Evolutionary conservation across 2,797 vertebrate species (phyloP).

Genomic region (Chrosomus eos): DNA sequence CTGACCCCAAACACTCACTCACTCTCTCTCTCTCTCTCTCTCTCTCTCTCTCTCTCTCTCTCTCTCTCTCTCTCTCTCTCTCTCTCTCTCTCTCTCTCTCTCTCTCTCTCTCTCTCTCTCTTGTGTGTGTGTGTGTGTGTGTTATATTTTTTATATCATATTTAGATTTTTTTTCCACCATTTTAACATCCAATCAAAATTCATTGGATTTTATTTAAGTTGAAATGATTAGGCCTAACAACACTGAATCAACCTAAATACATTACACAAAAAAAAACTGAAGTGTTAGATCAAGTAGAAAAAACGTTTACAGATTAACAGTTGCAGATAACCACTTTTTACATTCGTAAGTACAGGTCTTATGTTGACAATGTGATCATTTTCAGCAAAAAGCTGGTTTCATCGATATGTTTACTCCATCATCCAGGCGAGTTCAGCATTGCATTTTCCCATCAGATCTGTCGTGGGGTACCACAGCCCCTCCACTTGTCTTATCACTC

Average conservation of each 20-base stretch:
- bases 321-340: not conserved
- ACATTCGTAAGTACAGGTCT: not conserved
- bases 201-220: too few species aligned
- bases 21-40: too few species aligned
- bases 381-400: conserved; percentile 23
- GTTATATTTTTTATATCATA: too few species aligned
- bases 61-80: too few species aligned
- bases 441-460: conserved; percentile 42
- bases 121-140: too few species aligned
- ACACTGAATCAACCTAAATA: not conserved
- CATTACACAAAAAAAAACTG: not conserved
- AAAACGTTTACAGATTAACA: not conserved
- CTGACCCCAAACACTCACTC: not conserved
- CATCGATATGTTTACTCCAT: conserved; percentile 47
- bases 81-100: too few species aligned
- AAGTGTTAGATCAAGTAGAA: not conserved
- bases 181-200: too few species aligned
- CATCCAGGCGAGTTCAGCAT: conserved; percentile 45
- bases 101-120: too few species aligned
- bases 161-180: too few species aligned
- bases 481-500: conserved; percentile 66
- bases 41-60: too few species aligned
- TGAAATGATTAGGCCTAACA: not conserved
- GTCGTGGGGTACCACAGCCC: conserved; percentile 45
- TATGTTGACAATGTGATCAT: not conserved